These are phyloP conservation scores for Heterotilapia buettikoferi DNA, from an alignment of 2,113 vertebrate species.

Conservation along the genomic window DNA sequence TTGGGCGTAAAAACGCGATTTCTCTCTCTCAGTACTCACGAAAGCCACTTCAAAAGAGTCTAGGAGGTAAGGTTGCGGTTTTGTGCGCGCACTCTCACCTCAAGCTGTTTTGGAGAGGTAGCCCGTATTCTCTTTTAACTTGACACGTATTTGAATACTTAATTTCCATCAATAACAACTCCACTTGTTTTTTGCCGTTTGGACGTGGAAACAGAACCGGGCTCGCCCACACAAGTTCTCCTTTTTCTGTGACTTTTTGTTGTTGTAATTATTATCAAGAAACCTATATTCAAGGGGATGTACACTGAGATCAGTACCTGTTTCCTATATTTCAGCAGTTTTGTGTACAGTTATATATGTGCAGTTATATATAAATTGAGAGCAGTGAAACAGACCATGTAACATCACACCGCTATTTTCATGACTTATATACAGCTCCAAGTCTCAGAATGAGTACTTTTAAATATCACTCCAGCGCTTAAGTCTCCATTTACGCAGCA, in stretches of 20 bases:
- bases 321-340: neutral
- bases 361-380: neutral
- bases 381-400: neutral
- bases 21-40: neutral
- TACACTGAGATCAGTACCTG: neutral
- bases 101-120: constrained; percentile 50
- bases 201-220: constrained; percentile 44
- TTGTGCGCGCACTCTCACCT: constrained; percentile 23
- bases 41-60: constrained; percentile 43
- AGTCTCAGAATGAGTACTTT: neutral
- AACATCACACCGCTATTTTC: neutral
- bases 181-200: constrained; percentile 6
- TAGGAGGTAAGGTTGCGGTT: constrained; percentile 6
- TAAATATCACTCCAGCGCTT: neutral
- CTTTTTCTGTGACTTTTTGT: neutral
- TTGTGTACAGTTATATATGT: neutral
- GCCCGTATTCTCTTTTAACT: neutral
- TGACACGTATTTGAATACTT: constrained; percentile 1
- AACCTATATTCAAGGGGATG: constrained; percentile 26
- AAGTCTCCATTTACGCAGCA: constrained; percentile 35
- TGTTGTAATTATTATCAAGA: neutral
- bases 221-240: constrained; percentile 24
- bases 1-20: neutral
- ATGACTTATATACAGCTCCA: neutral
- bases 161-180: constrained; percentile 62